phyloP scores from a whole-genome alignment of 2,797 vertebrate species.

The Periophthalmus magnuspinnatus region DNA sequence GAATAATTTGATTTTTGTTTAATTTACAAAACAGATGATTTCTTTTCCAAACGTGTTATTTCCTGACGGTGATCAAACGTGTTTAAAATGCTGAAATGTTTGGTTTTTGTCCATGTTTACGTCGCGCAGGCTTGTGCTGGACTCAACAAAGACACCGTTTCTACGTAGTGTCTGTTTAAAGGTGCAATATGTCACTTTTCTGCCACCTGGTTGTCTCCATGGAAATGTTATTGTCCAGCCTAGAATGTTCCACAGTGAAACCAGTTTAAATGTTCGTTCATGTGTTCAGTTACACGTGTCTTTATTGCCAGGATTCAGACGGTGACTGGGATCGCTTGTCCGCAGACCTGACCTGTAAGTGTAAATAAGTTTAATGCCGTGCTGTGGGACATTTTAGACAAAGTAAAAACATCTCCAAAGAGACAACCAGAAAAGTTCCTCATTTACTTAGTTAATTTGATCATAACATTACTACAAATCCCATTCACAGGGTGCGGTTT shows the following conservation, averaged over 20 bases:
- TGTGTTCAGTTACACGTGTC: too few relatives aligned
- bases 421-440: too few relatives aligned
- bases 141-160: conserved; percentile 1
- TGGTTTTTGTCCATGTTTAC: conserved; percentile 74
- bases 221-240: conserved; percentile 5
- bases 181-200: too few relatives aligned
- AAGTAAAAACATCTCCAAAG: too few relatives aligned
- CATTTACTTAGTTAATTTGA: conserved; percentile 1
- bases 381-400: too few relatives aligned
- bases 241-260: background rate
- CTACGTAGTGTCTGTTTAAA: conserved; percentile 2
- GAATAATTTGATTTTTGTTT: conserved; percentile 41
- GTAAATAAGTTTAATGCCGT: too few relatives aligned
- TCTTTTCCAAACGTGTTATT: background rate
- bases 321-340: too few relatives aligned
- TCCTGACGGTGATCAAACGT: too few relatives aligned
- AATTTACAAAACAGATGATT: conserved; percentile 1
- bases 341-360: too few relatives aligned
- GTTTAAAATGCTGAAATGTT: conserved; percentile 70
- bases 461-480: conserved; percentile 9
- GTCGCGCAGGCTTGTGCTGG: conserved; percentile 48
- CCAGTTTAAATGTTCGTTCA: too few relatives aligned
- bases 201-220: background rate
- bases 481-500: conserved; percentile 42
- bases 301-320: background rate